A percentile compares a stretch with the other conserved stretches of the same genome.
Conservation (phyloP, 1,140 invertebrate genomes). For the Drosophila equinoxialis region DNA sequence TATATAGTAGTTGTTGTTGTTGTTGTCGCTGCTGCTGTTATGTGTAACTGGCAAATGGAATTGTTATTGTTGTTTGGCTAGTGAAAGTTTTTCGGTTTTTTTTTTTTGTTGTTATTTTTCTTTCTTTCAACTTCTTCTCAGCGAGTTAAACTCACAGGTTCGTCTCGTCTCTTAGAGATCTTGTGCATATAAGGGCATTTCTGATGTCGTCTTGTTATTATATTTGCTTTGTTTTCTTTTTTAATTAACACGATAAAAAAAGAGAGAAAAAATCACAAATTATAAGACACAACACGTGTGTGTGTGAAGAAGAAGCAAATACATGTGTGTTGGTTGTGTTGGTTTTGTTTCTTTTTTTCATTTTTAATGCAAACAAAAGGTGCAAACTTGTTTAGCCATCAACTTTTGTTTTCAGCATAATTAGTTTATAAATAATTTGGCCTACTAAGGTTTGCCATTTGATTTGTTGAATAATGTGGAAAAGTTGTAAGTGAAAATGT, state of each 20-base stretch:
- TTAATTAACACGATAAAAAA: conserved; percentile 76
- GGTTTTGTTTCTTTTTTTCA: neutral
- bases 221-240: conserved; percentile 69
- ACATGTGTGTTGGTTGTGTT: neutral
- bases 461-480: conserved; percentile 73
- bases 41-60: conserved; percentile 73
- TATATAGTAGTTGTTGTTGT: conserved; percentile 4
- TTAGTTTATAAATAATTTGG: conserved; percentile 41
- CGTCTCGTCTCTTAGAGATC: conserved; percentile 50
- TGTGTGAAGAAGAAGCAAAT: conserved; percentile 17
- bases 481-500: conserved; percentile 72
- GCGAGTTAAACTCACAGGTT: conserved; percentile 28
- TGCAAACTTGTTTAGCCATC: conserved; percentile 64
- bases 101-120: conserved; percentile 35
- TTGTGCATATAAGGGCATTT: conserved; percentile 74
- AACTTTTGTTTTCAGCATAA: conserved; percentile 58
- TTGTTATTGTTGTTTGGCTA: conserved; percentile 68
- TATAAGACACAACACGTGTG: conserved; percentile 21
- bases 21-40: conserved; percentile 49
- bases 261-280: conserved; percentile 23
- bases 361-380: conserved; percentile 49
- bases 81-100: conserved; percentile 69
- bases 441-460: conserved; percentile 10
- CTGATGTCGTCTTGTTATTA: conserved; percentile 15
- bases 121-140: conserved; percentile 42